Conservation (phyloP, 2,113 vertebrate genomes). For the Tauraco erythrolophus region DNA sequence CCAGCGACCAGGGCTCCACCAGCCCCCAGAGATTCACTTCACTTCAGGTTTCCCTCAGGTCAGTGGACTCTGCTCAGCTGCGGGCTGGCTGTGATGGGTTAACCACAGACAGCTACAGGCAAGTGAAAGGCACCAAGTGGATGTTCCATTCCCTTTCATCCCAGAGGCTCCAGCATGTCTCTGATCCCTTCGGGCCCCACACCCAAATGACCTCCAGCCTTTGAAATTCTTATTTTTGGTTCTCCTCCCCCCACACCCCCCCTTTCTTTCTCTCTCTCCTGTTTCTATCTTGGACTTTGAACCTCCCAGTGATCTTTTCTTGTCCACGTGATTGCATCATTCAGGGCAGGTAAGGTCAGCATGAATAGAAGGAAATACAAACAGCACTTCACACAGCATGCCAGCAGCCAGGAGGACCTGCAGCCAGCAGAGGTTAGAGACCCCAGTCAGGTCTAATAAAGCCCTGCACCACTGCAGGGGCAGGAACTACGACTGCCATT, state of each 20-base stretch:
- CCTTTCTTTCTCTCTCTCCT: neutral
- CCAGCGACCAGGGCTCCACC: neutral
- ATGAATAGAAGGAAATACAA: slow-evolving; percentile 30
- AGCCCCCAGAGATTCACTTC: neutral
- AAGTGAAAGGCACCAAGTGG: neutral
- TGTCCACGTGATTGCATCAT: slow-evolving; percentile 7
- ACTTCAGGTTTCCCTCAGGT: neutral
- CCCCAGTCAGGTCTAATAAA: slow-evolving; percentile 54
- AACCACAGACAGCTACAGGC: neutral
- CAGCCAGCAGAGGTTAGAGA: slow-evolving; percentile 31
- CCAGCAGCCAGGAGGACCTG: neutral
- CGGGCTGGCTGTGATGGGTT: neutral
- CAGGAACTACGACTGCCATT: neutral
- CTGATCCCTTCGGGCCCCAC: neutral
- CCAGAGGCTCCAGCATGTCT: neutral
- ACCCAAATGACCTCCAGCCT: neutral
- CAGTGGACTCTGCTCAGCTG: neutral
- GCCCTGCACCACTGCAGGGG: slow-evolving; percentile 25
- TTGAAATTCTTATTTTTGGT: neutral
- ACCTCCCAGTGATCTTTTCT: neutral
- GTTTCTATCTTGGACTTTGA: slow-evolving; percentile 29
- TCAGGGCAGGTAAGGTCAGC: slow-evolving; percentile 6
- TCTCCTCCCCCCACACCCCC: too few species aligned
- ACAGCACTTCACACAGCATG: slow-evolving; percentile 11
- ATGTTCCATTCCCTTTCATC: neutral